phyloP scores from a whole-genome alignment of 1,140 invertebrate genomes.

The Zaprionus camerounensis region DNA sequence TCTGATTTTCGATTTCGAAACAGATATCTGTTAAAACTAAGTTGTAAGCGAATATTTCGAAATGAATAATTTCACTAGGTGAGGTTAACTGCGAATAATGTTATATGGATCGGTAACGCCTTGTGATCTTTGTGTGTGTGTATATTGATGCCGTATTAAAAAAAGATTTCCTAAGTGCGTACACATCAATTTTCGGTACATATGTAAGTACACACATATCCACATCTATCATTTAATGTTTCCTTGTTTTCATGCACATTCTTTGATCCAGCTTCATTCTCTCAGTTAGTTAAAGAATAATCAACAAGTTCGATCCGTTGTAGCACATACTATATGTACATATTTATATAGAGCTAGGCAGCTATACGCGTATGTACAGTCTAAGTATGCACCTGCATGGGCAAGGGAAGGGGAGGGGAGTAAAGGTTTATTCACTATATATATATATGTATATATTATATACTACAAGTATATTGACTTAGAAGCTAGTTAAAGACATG shows the following conservation, averaged over 20 bases:
- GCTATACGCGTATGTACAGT: slow-evolving; percentile 54
- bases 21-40: slow-evolving; percentile 2
- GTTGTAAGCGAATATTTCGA: background rate
- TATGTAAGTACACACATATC: background rate
- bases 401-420: background rate
- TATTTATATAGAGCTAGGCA: slow-evolving; percentile 47
- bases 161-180: slow-evolving; percentile 20
- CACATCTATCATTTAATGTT: no score
- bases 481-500: slow-evolving; percentile 56
- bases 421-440: no score
- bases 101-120: background rate
- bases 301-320: slow-evolving; percentile 62
- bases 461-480: slow-evolving; percentile 44
- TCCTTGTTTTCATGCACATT: background rate
- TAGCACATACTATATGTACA: slow-evolving; percentile 4
- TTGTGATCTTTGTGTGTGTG: slow-evolving; percentile 5
- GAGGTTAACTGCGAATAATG: slow-evolving; percentile 1
- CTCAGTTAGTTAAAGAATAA: slow-evolving; percentile 63
- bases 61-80: slow-evolving; percentile 13
- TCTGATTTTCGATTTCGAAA: background rate
- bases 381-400: slow-evolving; percentile 34
- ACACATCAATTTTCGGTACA: slow-evolving; percentile 5
- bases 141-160: background rate
- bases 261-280: background rate
- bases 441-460: slow-evolving; percentile 34